phyloP scores from a whole-genome alignment of 2,113 vertebrate genomes.

The Bettongia penicillata region DNA sequence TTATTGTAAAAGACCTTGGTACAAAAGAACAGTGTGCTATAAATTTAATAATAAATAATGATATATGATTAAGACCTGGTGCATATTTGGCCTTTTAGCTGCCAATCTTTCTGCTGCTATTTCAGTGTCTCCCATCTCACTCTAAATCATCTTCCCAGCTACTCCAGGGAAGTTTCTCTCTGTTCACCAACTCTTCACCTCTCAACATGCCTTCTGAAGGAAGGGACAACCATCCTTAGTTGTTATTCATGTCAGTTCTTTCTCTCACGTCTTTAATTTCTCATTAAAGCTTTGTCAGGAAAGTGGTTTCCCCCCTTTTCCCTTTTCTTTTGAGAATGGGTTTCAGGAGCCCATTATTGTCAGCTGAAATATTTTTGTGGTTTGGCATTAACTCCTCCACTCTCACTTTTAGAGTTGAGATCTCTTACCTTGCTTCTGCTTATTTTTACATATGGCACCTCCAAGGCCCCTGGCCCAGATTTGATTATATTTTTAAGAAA shows the following conservation, averaged over 20 bases:
- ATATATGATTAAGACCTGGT: slow-evolving; percentile 1
- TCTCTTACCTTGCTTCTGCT: slow-evolving; percentile 79
- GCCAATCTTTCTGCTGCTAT: background rate
- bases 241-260: slow-evolving; percentile 63
- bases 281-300: slow-evolving; percentile 72
- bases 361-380: slow-evolving; percentile 78
- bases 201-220: background rate
- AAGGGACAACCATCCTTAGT: background rate
- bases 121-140: background rate
- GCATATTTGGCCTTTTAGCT: background rate
- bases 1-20: slow-evolving; percentile 38
- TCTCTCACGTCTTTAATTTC: slow-evolving; percentile 73
- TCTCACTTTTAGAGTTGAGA: slow-evolving; percentile 78
- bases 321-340: slow-evolving; percentile 66
- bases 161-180: slow-evolving; percentile 16
- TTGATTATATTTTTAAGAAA: slow-evolving; percentile 78
- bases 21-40: background rate
- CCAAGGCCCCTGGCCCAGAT: slow-evolving; percentile 68
- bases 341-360: slow-evolving; percentile 77
- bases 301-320: slow-evolving; percentile 74
- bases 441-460: slow-evolving; percentile 80
- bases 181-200: background rate
- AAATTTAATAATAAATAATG: slow-evolving; percentile 13
- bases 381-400: slow-evolving; percentile 78
- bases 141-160: background rate